Percentiles rank a stretch among this genome's conserved stretches.
phyloP scores from a whole-genome alignment of 2,888 invertebrate species.

The Nemoura dubitans region DNA sequence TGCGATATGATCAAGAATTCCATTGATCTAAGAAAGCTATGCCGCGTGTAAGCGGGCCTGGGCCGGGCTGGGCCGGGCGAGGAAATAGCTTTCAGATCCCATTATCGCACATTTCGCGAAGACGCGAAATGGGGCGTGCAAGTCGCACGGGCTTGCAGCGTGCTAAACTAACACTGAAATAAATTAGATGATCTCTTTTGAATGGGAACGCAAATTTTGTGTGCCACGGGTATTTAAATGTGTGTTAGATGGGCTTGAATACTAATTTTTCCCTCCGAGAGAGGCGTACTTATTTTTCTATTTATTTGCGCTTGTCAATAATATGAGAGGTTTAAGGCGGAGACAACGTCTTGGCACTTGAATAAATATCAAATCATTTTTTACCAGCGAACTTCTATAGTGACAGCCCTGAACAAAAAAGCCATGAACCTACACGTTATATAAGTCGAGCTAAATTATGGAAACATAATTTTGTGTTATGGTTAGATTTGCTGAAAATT shows the following conservation, averaged over 20 bases:
- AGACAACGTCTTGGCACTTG: no score
- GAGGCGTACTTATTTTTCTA: not conserved
- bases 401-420: no score
- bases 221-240: not conserved
- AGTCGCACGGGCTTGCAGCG: not conserved
- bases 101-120: not conserved
- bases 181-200: constrained; percentile 12
- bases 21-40: not conserved
- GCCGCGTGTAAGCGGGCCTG: not conserved
- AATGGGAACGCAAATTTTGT: not conserved
- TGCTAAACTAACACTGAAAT: not conserved
- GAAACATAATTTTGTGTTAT: no score
- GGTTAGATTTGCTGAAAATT: no score
- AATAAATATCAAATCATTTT: no score
- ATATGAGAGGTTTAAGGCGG: no score
- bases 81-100: constrained; percentile 7
- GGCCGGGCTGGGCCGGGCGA: not conserved
- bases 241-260: not conserved
- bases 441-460: no score
- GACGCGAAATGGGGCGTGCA: not conserved
- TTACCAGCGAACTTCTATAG: no score
- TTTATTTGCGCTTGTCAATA: not conserved
- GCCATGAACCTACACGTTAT: no score
- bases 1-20: not conserved
- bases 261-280: not conserved